Evolutionary conservation across 2,888 invertebrate species (phyloP), one percentile per base, ranked within the genome.

Genomic region (Ferdinandea cuprea): DNA sequence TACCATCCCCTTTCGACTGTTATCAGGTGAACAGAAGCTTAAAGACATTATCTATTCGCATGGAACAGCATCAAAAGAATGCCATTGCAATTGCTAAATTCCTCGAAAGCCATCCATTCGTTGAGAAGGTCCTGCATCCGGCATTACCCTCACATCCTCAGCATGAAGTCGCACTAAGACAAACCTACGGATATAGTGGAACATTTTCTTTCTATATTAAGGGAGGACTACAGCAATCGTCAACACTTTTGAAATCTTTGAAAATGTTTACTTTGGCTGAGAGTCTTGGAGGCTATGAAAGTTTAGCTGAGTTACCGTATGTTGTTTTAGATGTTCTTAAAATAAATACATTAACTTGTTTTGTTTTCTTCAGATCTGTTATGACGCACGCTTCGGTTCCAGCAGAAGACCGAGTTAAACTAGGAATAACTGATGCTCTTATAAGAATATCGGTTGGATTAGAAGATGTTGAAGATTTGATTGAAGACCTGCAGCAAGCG

Each of bases 351-450:
- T 17, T 19, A 15, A 44, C 25, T 77, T 86, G 28, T 72, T 25
- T 25, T 68, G 63, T 63, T 25, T 30, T 59, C 91, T 92, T 35
- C 89, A 96, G 96, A 80, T 95, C 94, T 19, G 90, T 97, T 25
- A 99, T 99, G 99, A 99, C 99, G 0, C 99, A 99, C 89, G 96
- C 98, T 0, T 96, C 97, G 0, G 95, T 99, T 28, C 96, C 98
- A 0, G 93, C 92, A 66, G 94, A 94, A 48, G 94, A 95, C 85
- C 92, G 97, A 81, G 91, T 89, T 25, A 91, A 92, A 80, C 92
- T 98, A 28, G 96, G 96, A 11, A 98, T 99, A 85, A 95, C 94
- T 0, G 96, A 98, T 88, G 94, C 95, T 37, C 92, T 99, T 21
- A 93, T 99, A 65, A 93, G 99, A 85, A 90, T 99, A 28, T 98